Evolutionary conservation across 2,797 vertebrate genomes (phyloP), one percentile per base, ranked within the genome.

Genomic region (Kryptopterus vitreolus): DNA sequence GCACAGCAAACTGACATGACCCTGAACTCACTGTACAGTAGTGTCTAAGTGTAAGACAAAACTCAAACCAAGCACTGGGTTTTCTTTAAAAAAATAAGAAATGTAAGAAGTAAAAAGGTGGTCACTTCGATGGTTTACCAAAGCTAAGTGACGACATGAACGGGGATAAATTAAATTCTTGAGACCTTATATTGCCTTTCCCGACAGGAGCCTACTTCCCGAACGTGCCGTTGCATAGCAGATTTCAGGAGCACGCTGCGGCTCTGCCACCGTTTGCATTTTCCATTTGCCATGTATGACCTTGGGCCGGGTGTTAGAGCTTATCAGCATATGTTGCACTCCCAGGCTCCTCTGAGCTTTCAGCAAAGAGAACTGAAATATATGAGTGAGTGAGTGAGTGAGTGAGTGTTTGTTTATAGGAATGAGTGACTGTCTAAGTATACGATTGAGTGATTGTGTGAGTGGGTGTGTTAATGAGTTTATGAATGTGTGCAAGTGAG

Each of bases 241-340:
- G 20, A 68, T 33, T n/a, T 26, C 16, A 35, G 33, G 79, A 81
- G 52, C 72, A 72, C 63, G 48, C 46, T 20, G 6, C 11, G 16
- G 57, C 31, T n/a, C n/a, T 61, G 55, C 20, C n/a, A 16, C 62
- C 31, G 62, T 81, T 76, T 81, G 63, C 61, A 53, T 63, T 76
- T 46, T 48, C 24, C 58, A 50, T 76, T 53, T 61, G 50, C 33
- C 69, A 26, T 81, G 76, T 68, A 73, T 82, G 74, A 79, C 70
- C 77, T 84, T 80, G 63, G 38, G 18, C 13, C 71, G 78, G 66
- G 59, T 81, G 75, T 46, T 72, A 5, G n/a, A 29, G 16, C 77
- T 81, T 66, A 73, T 77, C 76, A 82, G 66, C 79, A 75, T 71
- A 81, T 83, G 83, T 68, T 26, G 48, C 58, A 33, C 13, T 84